phyloP scores from a whole-genome alignment of 2,797 vertebrate species.

The Antrozous pallidus region DNA sequence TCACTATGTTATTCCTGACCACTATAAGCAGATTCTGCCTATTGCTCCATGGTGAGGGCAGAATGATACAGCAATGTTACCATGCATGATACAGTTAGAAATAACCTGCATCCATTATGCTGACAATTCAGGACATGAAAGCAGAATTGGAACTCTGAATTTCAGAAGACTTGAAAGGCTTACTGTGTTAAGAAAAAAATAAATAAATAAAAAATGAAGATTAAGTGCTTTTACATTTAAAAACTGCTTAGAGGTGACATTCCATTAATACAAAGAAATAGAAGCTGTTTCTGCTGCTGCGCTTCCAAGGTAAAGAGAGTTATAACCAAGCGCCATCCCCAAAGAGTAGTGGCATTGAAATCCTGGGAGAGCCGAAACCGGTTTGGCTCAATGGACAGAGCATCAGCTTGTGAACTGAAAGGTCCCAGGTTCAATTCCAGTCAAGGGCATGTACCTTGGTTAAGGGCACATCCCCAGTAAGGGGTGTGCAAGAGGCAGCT shows the following conservation, averaged over 20 bases:
- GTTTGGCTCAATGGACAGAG: too few species aligned
- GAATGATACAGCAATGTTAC: neutral
- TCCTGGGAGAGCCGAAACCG: too few species aligned
- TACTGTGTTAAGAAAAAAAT: neutral
- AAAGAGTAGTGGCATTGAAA: neutral
- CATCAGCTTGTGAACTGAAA: too few species aligned
- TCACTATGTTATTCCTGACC: neutral
- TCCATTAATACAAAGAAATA: neutral
- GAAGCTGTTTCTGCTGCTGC: neutral
- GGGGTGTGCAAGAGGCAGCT: too few species aligned
- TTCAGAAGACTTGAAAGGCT: slow-evolving; percentile 9
- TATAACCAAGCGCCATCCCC: neutral
- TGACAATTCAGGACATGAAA: neutral
- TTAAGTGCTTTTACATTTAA: neutral
- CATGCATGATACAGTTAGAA: neutral
- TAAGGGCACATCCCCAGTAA: too few species aligned
- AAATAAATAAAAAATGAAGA: neutral
- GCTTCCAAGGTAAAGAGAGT: neutral
- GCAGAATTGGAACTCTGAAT: neutral
- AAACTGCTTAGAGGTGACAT: neutral
- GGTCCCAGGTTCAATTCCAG: too few species aligned
- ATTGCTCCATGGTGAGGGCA: neutral
- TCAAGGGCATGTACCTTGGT: too few species aligned
- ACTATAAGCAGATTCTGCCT: neutral
- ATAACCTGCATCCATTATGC: neutral